Percentiles rank a stretch among this genome's conserved stretches.
Evolutionary conservation across 2,113 vertebrate species (phyloP).

Genomic region (Sylvietta virens): DNA sequence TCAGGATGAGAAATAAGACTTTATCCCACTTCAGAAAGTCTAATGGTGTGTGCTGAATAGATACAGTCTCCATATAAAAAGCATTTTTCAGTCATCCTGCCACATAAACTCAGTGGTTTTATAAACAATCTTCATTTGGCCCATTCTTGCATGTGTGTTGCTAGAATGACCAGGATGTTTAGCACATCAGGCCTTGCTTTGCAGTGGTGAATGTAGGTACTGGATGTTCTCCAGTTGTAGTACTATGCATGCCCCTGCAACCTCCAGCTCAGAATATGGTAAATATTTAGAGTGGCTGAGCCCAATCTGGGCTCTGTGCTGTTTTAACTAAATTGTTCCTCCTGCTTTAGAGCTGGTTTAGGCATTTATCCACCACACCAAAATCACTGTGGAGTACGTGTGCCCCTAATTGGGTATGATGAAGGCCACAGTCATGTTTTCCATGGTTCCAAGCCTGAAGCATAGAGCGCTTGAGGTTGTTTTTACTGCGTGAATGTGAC

Average conservation of each 20-base stretch:
- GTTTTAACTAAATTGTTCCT: conserved; percentile 34
- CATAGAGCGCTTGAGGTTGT: conserved; percentile 19
- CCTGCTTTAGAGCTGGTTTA: conserved; percentile 13
- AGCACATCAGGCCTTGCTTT: background rate
- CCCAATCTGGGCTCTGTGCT: background rate
- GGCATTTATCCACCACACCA: conserved; percentile 21
- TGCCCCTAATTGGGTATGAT: background rate
- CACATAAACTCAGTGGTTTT: background rate
- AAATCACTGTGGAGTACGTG: background rate
- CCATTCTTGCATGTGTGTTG: background rate
- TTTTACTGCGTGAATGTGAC: background rate
- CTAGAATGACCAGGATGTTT: background rate
- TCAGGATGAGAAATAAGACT: background rate
- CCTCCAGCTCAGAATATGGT: background rate
- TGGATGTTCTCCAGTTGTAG: conserved; percentile 19
- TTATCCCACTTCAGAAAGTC: background rate
- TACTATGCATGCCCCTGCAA: background rate
- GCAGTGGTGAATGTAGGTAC: background rate
- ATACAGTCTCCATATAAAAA: background rate
- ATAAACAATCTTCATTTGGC: background rate
- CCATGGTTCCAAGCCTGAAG: conserved; percentile 9
- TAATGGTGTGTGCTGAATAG: background rate
- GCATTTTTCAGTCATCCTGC: background rate
- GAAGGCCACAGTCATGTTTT: conserved; percentile 47
- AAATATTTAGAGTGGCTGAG: conserved; percentile 57